Base-by-base conservation (phyloP, 2,888 invertebrate genomes). In the Venustoraphidia nigricollis region DNA sequence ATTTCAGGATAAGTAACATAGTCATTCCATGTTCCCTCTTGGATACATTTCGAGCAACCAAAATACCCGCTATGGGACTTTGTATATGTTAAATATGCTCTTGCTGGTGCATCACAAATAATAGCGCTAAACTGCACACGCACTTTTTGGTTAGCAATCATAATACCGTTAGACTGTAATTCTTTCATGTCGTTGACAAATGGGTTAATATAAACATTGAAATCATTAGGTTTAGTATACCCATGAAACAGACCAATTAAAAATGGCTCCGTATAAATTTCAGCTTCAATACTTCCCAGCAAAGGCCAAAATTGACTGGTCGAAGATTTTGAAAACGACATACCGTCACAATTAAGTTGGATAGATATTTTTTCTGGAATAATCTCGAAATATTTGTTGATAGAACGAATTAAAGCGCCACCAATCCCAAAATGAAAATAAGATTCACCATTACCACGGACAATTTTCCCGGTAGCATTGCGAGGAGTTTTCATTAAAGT, bases 21-120 rank as follows among this genome's bases (percentile, higher is more conserved):
- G 2, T 10, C 5, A 10, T 44, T 11, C 34, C 36, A 56, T 39
- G 52, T 49, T 39, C 55, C 54, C 50, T 56, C 52, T 47, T 55
- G 53, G 10, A 53, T 50, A 48, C 56, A 58, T 54, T 56, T 56
- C 5, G 44, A 40, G 45, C 58, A 57, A 8, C 55, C 52, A 48
- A 51, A 55, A 49, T 57, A 58, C 10, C 56, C 57, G 36, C 52
- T 53, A 45, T 58, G 57, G n/a, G 46, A 34, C 53, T 56, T 58
- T 44, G 45, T 49, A 42, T 50, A 42, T 40, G 42, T 50, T 14
- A 59, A 40, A 49, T 47, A 58, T 8, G 57, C 45, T 46, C 50
- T 54, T 8, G 56, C 57, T 13, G 57, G 57, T 8, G 57, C 53
- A 55, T 59, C 57, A 54, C 55, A 59, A 39, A 56, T 50, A 17